phyloP scores from a whole-genome alignment of 2,113 vertebrate genomes.

The Xiphophorus couchianus region DNA sequence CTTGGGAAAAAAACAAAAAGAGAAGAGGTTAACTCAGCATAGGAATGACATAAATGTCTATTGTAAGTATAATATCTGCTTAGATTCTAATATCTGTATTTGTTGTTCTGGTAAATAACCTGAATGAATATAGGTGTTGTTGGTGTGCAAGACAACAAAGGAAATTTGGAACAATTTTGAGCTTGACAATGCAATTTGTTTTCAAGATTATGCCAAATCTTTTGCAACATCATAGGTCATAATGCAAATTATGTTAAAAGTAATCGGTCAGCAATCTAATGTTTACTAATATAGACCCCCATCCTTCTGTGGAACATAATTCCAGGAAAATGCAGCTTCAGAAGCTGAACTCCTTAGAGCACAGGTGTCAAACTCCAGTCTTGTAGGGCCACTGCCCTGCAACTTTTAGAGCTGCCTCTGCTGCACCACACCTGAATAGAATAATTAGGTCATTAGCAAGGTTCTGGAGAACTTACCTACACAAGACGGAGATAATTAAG shows the following conservation, averaged over 20 bases:
- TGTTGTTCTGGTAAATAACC: neutral
- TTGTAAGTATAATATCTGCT: no score
- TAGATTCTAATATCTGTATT: neutral
- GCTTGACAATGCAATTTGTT: neutral
- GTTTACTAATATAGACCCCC: neutral
- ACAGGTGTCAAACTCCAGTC: no score
- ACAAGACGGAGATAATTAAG: no score
- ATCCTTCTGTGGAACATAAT: no score
- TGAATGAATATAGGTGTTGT: neutral
- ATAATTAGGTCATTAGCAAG: no score
- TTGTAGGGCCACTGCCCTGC: no score
- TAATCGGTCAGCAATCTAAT: neutral
- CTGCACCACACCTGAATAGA: no score
- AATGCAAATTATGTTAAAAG: neutral
- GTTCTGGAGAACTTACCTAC: no score
- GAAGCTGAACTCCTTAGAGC: no score
- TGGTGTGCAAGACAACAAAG: neutral
- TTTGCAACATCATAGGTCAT: neutral
- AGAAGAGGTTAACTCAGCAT: neutral
- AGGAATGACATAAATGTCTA: neutral
- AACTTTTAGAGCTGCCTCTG: no score
- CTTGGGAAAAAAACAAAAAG: constrained; percentile 65
- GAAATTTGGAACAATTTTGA: neutral
- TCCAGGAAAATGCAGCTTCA: no score
- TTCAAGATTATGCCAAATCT: neutral